Base-by-base conservation (phyloP, 2,113 vertebrate genomes). In the Glaucomys volans region DNA sequence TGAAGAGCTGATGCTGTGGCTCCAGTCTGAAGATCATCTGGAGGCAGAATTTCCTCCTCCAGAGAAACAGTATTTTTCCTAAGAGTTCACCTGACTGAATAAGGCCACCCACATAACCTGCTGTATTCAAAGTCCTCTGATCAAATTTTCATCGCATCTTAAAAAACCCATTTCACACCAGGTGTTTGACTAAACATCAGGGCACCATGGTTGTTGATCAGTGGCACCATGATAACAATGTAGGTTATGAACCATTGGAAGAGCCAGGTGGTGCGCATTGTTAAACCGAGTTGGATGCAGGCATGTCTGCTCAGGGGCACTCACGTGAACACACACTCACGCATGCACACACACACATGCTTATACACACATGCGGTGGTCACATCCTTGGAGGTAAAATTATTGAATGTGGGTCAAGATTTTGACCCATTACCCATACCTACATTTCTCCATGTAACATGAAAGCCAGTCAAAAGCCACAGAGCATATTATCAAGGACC, bases 201-300 rank as follows among this genome's bases (percentile, higher is more conserved):
- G 50, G 42, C 9, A 18, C 54, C 66, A 88, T 13, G 26, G 44
- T 12, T 57, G n/a, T 54, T 13, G 44, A 40, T 32, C 26, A 37
- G 72, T 47, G 37, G 32, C 17, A n/a, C 17, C 2, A 9, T 1
- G 28, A 52, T 22, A 50, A 16, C 40, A 5, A 40, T 0, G 12
- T 2, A 81, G 3, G 44, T 44, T 16, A n/a, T 1, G 12, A 30
- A n/a, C 20, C 37, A 1, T 1, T 0, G 11, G 69, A 62, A 42
- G 67, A n/a, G 16, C 5, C 32, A 47, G 8, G 42, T 0, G 24
- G 40, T 14, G 35, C 11, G 0, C 5, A 5, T 3, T 12, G n/a
- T 40, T 13, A 12, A 37, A 37, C 44, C 35, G 83, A 7, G 3
- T 17, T n/a, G 22, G 44, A 40, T 8, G 22, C 67, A 40, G 22